Evolutionary conservation across 1,140 invertebrate species (phyloP).

Genomic region (Drosophila nebulosa): DNA sequence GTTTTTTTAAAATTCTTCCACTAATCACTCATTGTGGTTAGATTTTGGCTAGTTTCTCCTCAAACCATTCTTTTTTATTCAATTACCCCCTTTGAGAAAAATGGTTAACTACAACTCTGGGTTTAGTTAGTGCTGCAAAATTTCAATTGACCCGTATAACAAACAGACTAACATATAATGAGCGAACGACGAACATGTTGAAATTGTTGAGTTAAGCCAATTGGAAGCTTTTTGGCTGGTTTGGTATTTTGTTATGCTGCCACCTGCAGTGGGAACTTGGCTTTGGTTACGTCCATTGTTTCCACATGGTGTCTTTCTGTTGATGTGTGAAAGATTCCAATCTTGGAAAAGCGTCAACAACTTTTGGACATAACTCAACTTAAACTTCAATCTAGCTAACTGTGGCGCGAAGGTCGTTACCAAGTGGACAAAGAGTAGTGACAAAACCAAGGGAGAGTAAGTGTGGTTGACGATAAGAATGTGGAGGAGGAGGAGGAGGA

Average conservation of each 20-base stretch:
- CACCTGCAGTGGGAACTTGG: conserved; percentile 41
- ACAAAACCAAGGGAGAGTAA: conserved; percentile 34
- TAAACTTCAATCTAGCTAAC: conserved; percentile 11
- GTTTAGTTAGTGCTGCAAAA: background rate
- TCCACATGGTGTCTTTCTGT: background rate
- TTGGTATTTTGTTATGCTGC: conserved; percentile 20
- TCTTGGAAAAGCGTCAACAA: conserved; percentile 32
- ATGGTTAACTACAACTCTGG: background rate
- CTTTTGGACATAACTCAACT: conserved; percentile 43
- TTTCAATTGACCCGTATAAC: conserved; percentile 1
- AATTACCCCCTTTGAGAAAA: background rate
- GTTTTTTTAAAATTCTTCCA: too few species aligned
- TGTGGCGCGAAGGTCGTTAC: conserved; percentile 41
- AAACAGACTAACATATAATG: conserved; percentile 23
- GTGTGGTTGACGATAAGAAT: background rate
- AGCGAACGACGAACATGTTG: conserved; percentile 39
- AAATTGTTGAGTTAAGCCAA: conserved; percentile 41
- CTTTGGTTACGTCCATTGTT: conserved; percentile 25
- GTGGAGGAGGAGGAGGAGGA: background rate
- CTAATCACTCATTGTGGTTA: too few species aligned
- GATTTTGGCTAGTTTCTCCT: too few species aligned
- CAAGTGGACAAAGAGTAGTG: background rate
- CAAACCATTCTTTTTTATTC: too few species aligned
- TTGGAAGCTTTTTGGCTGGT: conserved; percentile 13
- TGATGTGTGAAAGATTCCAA: conserved; percentile 43